A percentile compares a stretch with the other conserved stretches of the same genome.
Evolutionary conservation across 2,113 vertebrate species (phyloP).

Genomic region (Campylomormyrus tamandua): DNA sequence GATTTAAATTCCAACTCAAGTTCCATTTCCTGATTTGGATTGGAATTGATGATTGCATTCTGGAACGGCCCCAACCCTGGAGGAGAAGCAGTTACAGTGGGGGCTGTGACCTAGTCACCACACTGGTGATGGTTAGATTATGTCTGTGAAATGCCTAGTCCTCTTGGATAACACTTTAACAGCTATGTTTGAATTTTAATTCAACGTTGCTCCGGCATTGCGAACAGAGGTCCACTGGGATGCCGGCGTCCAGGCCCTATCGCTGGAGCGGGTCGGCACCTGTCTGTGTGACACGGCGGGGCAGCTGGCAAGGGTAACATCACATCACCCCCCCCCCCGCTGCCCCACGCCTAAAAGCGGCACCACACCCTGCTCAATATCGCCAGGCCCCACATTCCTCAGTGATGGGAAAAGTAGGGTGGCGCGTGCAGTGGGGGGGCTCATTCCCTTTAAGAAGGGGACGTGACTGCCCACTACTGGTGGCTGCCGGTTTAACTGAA

Average conservation of each 20-base stretch:
- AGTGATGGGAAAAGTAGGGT: not conserved
- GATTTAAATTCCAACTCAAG: no score
- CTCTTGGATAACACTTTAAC: not conserved
- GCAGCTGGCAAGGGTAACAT: not conserved
- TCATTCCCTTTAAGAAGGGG: not conserved
- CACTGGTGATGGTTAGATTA: not conserved
- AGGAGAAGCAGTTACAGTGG: not conserved
- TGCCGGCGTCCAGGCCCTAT: not conserved
- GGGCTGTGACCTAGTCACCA: not conserved
- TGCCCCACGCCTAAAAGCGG: not conserved
- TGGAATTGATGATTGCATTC: no score
- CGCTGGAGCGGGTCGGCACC: not conserved
- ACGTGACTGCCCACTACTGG: not conserved
- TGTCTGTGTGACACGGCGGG: not conserved
- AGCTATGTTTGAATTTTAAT: not conserved
- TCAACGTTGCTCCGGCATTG: not conserved
- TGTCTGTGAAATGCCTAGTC: not conserved
- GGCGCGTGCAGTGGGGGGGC: not conserved
- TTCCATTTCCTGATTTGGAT: no score
- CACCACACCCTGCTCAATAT: conserved; percentile 14
- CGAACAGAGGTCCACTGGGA: not conserved
- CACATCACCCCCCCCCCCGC: not conserved
- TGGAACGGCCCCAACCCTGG: no score
- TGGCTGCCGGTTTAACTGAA: not conserved
- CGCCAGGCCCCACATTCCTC: not conserved